These are phyloP conservation scores for Ommatoiulus sabulosus DNA, from an alignment of 2,888 invertebrate genomes.

Conservation along the genomic window DNA sequence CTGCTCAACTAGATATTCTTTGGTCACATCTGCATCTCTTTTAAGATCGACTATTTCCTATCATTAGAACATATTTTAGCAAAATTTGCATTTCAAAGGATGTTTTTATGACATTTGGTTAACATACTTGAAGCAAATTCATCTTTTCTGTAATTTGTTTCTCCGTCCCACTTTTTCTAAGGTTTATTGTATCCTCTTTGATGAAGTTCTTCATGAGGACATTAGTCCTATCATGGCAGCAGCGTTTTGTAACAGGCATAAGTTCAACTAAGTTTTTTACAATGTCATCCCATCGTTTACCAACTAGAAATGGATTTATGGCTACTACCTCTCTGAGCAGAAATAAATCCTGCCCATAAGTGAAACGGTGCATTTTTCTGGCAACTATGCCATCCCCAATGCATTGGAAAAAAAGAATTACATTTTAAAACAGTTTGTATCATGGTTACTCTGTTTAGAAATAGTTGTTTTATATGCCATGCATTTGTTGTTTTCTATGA, in stretches of 20 bases:
- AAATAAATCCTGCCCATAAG: background rate
- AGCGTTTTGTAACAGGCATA: background rate
- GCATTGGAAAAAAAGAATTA: too few relatives aligned
- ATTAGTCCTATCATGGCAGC: background rate
- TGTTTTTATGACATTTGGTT: too few relatives aligned
- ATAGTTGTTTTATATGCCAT: too few relatives aligned
- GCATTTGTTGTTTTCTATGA: too few relatives aligned
- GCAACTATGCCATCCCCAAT: too few relatives aligned
- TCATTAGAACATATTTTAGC: too few relatives aligned
- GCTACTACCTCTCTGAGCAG: background rate
- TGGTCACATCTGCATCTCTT: too few relatives aligned
- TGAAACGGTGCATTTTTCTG: background rate
- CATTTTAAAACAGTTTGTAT: too few relatives aligned
- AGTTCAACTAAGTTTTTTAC: background rate
- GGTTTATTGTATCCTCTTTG: background rate
- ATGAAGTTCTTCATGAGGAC: background rate
- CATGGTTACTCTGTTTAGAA: too few relatives aligned
- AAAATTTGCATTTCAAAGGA: background rate
- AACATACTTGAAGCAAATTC: background rate
- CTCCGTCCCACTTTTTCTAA: background rate
- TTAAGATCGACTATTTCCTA: too few relatives aligned
- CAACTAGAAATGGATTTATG: background rate
- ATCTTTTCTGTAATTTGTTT: background rate
- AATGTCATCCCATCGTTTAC: background rate
- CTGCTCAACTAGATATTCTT: too few relatives aligned